A percentile compares a stretch with the other conserved stretches of the same genome.
Evolutionary conservation across 1,140 invertebrate species (phyloP).

Genomic region (Danaus plexippus): DNA sequence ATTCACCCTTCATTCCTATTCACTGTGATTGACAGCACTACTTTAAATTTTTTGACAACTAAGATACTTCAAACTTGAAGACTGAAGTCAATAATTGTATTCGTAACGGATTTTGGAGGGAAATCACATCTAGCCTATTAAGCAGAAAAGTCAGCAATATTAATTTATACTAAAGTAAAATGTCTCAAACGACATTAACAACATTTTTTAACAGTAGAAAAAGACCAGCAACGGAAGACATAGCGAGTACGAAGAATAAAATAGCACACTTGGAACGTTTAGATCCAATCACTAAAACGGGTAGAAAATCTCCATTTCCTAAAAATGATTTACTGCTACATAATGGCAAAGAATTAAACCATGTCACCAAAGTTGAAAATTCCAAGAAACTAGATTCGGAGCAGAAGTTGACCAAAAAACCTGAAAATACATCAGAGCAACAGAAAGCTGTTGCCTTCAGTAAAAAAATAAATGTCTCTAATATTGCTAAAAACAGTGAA

Average conservation of each 20-base stretch:
- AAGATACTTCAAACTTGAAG: neutral
- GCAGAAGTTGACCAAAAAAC: constrained; percentile 1
- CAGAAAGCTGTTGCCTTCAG: constrained; percentile 29
- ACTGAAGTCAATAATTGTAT: neutral
- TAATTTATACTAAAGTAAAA: constrained; percentile 32
- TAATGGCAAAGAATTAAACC: constrained; percentile 11
- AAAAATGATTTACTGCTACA: constrained; percentile 20
- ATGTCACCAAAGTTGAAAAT: neutral
- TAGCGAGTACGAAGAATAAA: constrained; percentile 73
- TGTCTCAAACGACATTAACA: constrained; percentile 81
- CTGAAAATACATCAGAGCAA: constrained; percentile 11
- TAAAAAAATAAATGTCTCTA: constrained; percentile 45
- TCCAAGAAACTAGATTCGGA: neutral
- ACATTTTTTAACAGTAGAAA: constrained; percentile 80
- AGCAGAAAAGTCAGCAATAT: neutral
- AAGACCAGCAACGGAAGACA: constrained; percentile 77
- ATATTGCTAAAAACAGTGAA: constrained; percentile 33
- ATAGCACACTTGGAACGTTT: constrained; percentile 69
- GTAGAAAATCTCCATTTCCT: constrained; percentile 15
- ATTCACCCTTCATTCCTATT: too few relatives aligned
- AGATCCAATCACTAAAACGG: constrained; percentile 15
- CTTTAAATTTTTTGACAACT: neutral
- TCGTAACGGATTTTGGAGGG: constrained; percentile 42
- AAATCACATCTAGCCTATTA: constrained; percentile 18
- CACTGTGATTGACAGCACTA: too few relatives aligned